These are phyloP conservation scores for Sphinx pinastri DNA, from an alignment of 2,888 invertebrate genomes.

Conservation along the genomic window DNA sequence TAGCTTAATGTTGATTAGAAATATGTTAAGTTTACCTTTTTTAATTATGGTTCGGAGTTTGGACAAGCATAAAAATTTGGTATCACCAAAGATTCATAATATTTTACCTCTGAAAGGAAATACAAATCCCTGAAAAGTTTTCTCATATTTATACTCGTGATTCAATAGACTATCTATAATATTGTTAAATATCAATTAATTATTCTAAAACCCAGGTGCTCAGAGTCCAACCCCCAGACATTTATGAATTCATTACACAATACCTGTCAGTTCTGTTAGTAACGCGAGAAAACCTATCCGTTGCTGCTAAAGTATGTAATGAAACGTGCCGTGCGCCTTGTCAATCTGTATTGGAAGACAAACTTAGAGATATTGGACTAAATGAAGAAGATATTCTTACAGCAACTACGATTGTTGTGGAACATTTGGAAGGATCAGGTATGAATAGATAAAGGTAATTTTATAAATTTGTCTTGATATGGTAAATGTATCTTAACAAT, in stretches of 20 bases:
- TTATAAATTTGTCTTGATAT: too few species aligned
- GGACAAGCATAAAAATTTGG: too few species aligned
- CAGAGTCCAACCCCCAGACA: slow-evolving; percentile 85
- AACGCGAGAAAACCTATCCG: slow-evolving; percentile 83
- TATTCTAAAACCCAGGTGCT: slow-evolving; percentile 78
- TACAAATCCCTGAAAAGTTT: too few species aligned
- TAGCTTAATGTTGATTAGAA: too few species aligned
- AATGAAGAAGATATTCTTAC: slow-evolving; percentile 44
- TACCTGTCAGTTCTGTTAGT: slow-evolving; percentile 87
- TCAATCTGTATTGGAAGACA: slow-evolving; percentile 51
- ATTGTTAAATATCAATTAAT: background rate
- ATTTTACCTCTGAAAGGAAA: too few species aligned
- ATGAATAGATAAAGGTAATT: background rate
- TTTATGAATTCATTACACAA: slow-evolving; percentile 87
- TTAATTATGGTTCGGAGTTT: too few species aligned
- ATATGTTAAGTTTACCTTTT: too few species aligned
- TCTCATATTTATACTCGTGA: too few species aligned
- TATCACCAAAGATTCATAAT: too few species aligned
- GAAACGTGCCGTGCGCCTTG: slow-evolving; percentile 50
- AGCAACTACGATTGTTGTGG: slow-evolving; percentile 49
- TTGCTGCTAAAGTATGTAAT: slow-evolving; percentile 56
- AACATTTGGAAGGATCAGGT: slow-evolving; percentile 44
- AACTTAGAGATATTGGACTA: slow-evolving; percentile 55
- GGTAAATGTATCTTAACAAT: too few species aligned
- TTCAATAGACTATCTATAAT: too few species aligned